Evolutionary conservation across 2,888 invertebrate species (phyloP), one percentile per base, ranked within the genome.

Genomic region (Acleris cristana): DNA sequence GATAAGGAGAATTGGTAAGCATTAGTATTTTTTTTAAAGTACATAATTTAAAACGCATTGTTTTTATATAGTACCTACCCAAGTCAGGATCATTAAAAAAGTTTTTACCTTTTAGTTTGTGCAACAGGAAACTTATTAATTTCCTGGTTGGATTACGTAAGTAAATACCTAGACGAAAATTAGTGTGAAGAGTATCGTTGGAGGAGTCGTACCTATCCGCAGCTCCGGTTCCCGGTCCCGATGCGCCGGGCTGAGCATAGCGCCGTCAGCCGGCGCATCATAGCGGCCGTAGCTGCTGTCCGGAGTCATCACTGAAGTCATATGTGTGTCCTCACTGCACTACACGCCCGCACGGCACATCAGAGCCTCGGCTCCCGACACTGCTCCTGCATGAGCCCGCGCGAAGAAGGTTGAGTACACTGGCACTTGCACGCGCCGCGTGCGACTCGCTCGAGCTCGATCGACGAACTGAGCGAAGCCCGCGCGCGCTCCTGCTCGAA

Each of bases 221-320:
- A 96, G 92, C 76, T 95, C 95, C 45, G 96, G 96, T 83, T 96
- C 96, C 69, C 95, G 86, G 72, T 91, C 91, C 82, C 88, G 87
- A 72, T 87, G 89, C 74, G 79, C 83, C 72, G 90, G 83, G 76
- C 84, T 86, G 79, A 93, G 89, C 76, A 90, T 80, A 74, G 77
- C 85, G 74, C 85, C 90, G 71, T 94, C 94, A 70, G 92, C 89
- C 67, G 94, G 93, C 85, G 88, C 87, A 81, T 92, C 92, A 79
- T 90, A 92, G 84, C 93, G 89, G 83, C 92, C 93, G 81, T 93
- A 93, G 78, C 94, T 94, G 86, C 95, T 95, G 86, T 95, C 95
- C 83, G 95, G 95, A 80, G 95, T 94, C 83, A 95, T 93, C 95
- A 95, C 95, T 83, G 80, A 76, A 88, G 88, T 88, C 88, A 87